phyloP scores from a whole-genome alignment of 2,113 vertebrate species.

The Cervus canadensis region DNA sequence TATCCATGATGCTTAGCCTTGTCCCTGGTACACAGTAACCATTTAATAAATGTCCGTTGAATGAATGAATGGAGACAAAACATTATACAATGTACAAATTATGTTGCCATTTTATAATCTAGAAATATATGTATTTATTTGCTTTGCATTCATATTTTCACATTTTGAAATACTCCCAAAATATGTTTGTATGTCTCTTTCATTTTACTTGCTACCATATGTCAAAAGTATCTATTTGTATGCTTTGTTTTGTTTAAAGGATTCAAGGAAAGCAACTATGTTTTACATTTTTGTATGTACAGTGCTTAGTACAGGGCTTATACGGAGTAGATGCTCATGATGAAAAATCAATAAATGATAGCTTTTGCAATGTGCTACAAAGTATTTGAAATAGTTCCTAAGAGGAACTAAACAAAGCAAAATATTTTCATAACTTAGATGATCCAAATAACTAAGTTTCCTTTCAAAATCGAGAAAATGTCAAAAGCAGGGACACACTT shows the following conservation, averaged over 20 bases:
- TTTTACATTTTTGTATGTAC: constrained; percentile 1
- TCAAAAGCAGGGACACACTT: constrained; percentile 41
- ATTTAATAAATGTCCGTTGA: not conserved
- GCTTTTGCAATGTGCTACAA: not conserved
- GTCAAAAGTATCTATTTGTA: not conserved
- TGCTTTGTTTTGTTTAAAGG: not conserved
- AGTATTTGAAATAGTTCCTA: constrained; percentile 38
- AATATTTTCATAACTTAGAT: not conserved
- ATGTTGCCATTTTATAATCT: not conserved
- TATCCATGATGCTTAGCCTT: not conserved
- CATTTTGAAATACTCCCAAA: not conserved
- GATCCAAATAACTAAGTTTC: constrained; percentile 5
- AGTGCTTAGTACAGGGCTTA: not conserved
- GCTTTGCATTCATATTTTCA: constrained; percentile 21
- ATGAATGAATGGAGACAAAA: not conserved
- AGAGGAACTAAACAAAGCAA: constrained; percentile 1
- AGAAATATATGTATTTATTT: constrained; percentile 11
- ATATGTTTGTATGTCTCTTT: not conserved
- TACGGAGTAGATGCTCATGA: not conserved
- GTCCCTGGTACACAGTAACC: not conserved
- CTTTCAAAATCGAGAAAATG: constrained; percentile 44
- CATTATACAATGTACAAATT: not conserved
- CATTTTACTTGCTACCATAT: not conserved
- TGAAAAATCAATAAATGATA: constrained; percentile 42
- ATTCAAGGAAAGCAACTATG: not conserved